Evolutionary conservation across 2,888 invertebrate genomes (phyloP), one percentile per base, ranked within the genome.

Genomic region (Caenorhabditis sp.): DNA sequence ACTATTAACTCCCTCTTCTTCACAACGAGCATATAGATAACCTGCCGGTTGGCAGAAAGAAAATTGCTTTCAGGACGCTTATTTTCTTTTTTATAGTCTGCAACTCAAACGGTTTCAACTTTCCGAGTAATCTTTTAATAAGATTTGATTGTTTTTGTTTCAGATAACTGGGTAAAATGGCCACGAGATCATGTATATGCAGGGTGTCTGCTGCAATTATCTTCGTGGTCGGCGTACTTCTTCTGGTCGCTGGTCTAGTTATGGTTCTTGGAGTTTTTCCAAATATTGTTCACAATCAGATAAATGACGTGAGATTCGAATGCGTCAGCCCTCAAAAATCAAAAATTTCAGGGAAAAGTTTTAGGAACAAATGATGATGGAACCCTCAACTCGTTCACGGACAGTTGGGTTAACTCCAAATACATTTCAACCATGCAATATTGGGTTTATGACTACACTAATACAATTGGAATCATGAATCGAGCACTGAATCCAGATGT

Each of bases 381-480:
- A 16, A 86, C 88, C 0, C 63, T 82, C 14, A 89, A 89, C 66
- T 85, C 82, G 16, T 89, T 87, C 75, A 85, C 88, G 14, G 77
- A 84, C 54, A 64, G 72, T 63, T 88, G 87, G 87, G 83, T 79
- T 0, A 80, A 84, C 38, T 77, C 80, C 0, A 85, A 84, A 68
- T 88, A 88, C 58, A 81, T 84, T 44, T 76, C 82, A 6, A 75
- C 80, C 3, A 87, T 87, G 82, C 82, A 87, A 47, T 87, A 84
- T 68, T 86, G 85, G 86, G 72, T 88, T 1, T 89, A 72, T 66
- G 82, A 89, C 73, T 89, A 89, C 68, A 88, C 86, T 26, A 89
- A 89, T 58, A 80, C 85, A 6, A 86, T 85, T 58, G 87, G 87
- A 31, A 85, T 89, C 22, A 82, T 89, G 84, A 88, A 89, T 59